Conservation (phyloP, 2,888 invertebrate genomes). For the Tromatobia lineatoria region DNA sequence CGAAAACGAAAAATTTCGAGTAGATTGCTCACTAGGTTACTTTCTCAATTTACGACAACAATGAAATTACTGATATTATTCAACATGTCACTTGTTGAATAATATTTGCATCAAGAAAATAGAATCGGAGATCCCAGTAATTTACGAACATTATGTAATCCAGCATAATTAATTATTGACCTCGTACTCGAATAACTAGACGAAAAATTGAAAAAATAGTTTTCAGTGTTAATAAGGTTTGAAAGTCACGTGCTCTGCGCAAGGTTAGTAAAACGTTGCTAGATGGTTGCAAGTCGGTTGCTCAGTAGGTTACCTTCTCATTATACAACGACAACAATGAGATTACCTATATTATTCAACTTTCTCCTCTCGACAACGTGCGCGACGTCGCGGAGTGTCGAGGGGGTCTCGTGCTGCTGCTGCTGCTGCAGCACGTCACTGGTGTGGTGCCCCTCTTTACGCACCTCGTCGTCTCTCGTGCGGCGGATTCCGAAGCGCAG, state of each 20-base stretch:
- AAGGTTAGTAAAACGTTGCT: slow-evolving; percentile 25
- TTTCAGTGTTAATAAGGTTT: not conserved
- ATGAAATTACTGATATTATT: too few relatives aligned
- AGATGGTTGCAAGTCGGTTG: not conserved
- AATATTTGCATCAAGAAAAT: too few relatives aligned
- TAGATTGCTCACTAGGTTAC: too few relatives aligned
- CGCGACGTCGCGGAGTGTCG: slow-evolving; percentile 13
- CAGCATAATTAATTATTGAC: too few relatives aligned
- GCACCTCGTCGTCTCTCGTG: slow-evolving; percentile 11
- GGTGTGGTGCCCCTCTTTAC: slow-evolving; percentile 30
- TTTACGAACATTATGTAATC: too few relatives aligned
- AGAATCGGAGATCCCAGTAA: too few relatives aligned
- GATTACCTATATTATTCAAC: slow-evolving; percentile 80
- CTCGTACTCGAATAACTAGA: too few relatives aligned
- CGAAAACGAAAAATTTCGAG: too few relatives aligned
- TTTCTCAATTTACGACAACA: too few relatives aligned
- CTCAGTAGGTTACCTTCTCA: slow-evolving; percentile 74
- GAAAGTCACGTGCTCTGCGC: not conserved
- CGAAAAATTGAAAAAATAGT: too few relatives aligned
- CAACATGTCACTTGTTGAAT: too few relatives aligned
- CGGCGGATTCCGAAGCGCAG: slow-evolving; percentile 5
- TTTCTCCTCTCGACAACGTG: slow-evolving; percentile 73
- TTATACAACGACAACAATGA: slow-evolving; percentile 80
- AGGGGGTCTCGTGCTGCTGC: slow-evolving; percentile 1
- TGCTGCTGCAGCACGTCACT: slow-evolving; percentile 9